Percentiles rank a stretch among this genome's conserved stretches.
phyloP scores from a whole-genome alignment of 2,797 vertebrate genomes.

The Acestrorhynchus altus region DNA sequence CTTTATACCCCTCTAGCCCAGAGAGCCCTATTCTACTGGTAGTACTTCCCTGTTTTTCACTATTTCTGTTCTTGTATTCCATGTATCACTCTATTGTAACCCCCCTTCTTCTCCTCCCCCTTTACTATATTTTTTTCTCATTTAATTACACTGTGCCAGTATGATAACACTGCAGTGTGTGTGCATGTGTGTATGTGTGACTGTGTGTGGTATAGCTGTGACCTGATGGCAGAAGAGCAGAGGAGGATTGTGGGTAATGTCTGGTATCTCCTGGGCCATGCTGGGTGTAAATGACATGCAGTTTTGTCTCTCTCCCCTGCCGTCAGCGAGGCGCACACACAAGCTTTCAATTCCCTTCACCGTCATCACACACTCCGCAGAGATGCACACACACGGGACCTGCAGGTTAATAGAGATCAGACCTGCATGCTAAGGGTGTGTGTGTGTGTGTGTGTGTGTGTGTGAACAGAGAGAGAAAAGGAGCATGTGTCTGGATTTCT shows the following conservation, averaged over 20 bases:
- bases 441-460: conserved; percentile 1
- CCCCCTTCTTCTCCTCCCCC: no score
- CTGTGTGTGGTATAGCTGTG: neutral
- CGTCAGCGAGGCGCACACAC: conserved; percentile 45
- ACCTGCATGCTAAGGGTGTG: conserved; percentile 7
- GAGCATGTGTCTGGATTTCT: neutral
- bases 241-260: conserved; percentile 23
- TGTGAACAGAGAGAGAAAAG: no score
- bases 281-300: conserved; percentile 79
- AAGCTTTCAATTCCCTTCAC: conserved; percentile 62
- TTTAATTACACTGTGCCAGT: no score
- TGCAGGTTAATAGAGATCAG: conserved; percentile 53
- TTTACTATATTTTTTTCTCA: no score
- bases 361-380: conserved; percentile 59
- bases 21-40: no score
- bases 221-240: neutral
- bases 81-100: no score
- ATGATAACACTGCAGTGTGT: neutral
- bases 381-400: conserved; percentile 51
- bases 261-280: conserved; percentile 68
- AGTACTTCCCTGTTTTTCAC: no score
- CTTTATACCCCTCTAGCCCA: no score
- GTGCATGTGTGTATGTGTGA: neutral
- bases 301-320: conserved; percentile 58
- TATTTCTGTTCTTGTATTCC: no score